Conservation (phyloP, 2,113 vertebrate species). For the Passer domesticus region DNA sequence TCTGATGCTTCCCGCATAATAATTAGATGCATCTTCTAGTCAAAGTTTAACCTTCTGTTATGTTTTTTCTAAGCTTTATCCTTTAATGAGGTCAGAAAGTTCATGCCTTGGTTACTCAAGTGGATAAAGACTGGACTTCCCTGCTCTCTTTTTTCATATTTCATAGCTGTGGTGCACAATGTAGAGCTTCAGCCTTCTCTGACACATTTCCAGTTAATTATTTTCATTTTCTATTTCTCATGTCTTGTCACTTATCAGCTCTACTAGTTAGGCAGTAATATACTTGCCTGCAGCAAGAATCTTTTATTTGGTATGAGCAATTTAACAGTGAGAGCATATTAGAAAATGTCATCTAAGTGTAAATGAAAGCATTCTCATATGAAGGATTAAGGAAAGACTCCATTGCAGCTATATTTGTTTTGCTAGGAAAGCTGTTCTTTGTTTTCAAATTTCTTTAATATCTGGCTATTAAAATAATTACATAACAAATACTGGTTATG, state of each 20-base stretch:
- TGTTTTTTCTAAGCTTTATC: background rate
- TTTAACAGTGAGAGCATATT: background rate
- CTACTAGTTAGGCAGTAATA: constrained; percentile 2
- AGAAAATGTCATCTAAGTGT: background rate
- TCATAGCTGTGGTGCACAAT: background rate
- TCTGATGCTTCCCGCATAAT: background rate
- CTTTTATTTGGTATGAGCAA: background rate
- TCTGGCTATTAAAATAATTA: background rate
- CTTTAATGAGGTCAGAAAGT: background rate
- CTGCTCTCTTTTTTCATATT: background rate
- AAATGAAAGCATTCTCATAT: background rate
- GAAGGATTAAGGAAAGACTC: background rate
- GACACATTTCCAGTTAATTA: constrained; percentile 37
- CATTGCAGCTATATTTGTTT: background rate
- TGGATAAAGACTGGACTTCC: background rate
- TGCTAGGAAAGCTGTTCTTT: background rate
- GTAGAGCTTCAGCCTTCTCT: background rate
- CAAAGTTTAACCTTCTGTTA: background rate
- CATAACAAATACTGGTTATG: background rate
- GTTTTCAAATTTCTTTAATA: background rate
- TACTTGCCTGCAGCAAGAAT: constrained; percentile 13
- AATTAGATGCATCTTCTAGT: background rate
- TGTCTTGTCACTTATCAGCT: background rate
- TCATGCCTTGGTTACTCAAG: background rate
- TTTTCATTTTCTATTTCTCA: constrained; percentile 22